Evolutionary conservation across 2,797 vertebrate genomes (phyloP), one percentile per base, ranked within the genome.

Genomic region (Hoplostethus mediterraneus): DNA sequence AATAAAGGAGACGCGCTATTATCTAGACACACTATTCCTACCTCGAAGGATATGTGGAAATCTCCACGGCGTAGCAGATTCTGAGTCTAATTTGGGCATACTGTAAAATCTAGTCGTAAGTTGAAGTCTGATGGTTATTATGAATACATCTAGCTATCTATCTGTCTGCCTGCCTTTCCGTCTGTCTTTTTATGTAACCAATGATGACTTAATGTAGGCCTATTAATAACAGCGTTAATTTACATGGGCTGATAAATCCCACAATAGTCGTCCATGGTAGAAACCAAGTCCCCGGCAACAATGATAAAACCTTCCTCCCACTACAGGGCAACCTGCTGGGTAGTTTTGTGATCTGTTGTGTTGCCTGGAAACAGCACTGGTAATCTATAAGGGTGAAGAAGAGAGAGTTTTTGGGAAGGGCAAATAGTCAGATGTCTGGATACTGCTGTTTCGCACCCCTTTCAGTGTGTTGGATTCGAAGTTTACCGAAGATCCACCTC

Each of bases 341-440:
- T 48, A 58, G 72, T 58, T 54, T 62, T 80, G 65, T 59, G 71
- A 78, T 82, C 7, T 1, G 42, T 48, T 58, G 76, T 80, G 86
- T 88, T 88, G 86, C 86, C 57, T 84, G 70, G 81, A 80, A 84
- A 88, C 86, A 52, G 81, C 42, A 47, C 59, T 69, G 65, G 44
- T 71, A 56, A 77, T 78, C 71, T 62, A 21, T 38, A 51, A 66
- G 75, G 67, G 64, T 52, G 58, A 72, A 14, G 42, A 60, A 64
- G 66, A 71, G 52, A 63, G 67, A 76, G 59, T 72, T 49, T 73
- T 17, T 68, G 67, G 47, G 81, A 80, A 76, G 67, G 56, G 66
- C 31, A 73, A 71, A 75, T 28, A 61, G 47, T 71, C 54, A 40
- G 62, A 45, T 36, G 58, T 78, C 47, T 60, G 36, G 4, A 33